These are phyloP conservation scores for Diadromus collaris DNA, from an alignment of 2,888 invertebrate species.

Conservation along the genomic window DNA sequence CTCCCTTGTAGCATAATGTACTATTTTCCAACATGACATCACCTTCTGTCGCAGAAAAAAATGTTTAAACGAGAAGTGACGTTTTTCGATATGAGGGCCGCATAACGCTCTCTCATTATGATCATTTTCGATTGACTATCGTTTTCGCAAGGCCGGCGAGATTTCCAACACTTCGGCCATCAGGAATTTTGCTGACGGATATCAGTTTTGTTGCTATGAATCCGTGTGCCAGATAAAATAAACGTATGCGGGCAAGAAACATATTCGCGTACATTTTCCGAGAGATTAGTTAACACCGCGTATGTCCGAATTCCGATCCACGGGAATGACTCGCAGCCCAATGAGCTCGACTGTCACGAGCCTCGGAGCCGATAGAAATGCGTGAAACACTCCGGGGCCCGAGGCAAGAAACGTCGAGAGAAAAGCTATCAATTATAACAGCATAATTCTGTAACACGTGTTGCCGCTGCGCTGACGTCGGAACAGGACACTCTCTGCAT, in stretches of 20 bases:
- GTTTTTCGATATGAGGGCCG: too few species aligned
- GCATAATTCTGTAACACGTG: conserved; percentile 60
- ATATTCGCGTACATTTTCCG: conserved; percentile 15
- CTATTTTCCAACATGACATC: too few species aligned
- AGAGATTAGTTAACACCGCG: conserved; percentile 9
- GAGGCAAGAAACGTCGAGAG: conserved; percentile 26
- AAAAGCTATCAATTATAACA: conserved; percentile 58
- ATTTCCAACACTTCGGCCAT: neutral
- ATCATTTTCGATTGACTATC: neutral
- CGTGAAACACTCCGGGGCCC: neutral
- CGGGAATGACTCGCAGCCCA: conserved; percentile 40
- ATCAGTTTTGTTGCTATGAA: neutral
- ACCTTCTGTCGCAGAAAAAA: too few species aligned
- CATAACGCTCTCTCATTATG: too few species aligned
- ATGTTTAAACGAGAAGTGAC: too few species aligned
- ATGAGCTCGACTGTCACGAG: conserved; percentile 58
- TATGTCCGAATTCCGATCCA: conserved; percentile 48
- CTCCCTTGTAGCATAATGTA: too few species aligned
- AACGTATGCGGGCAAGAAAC: neutral
- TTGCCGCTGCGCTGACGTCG: conserved; percentile 41
- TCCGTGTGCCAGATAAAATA: neutral
- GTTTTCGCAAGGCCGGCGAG: neutral
- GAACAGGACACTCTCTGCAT: conserved; percentile 50
- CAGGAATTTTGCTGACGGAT: neutral
- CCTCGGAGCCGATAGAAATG: conserved; percentile 53